Percentiles rank a stretch among this genome's conserved stretches.
These are phyloP conservation scores for Rallus crepitans DNA, from an alignment of 2,797 vertebrate species.

Conservation along the genomic window DNA sequence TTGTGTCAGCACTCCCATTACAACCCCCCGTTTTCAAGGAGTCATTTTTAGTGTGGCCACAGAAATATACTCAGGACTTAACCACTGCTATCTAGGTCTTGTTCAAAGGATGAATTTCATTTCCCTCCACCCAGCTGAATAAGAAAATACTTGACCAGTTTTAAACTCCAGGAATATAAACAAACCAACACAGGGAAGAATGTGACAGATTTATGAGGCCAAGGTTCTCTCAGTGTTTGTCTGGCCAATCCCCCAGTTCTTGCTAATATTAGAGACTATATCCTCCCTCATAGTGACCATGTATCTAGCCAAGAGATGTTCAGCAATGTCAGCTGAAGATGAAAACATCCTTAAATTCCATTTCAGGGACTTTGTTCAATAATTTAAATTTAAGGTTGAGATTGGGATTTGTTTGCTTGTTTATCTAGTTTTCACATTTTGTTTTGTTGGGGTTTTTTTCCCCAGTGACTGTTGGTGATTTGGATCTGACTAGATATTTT, in stretches of 20 bases:
- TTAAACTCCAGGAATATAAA: neutral
- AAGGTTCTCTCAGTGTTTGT: neutral
- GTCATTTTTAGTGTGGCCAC: slow-evolving; percentile 46
- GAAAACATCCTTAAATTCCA: neutral
- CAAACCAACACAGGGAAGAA: neutral
- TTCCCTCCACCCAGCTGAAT: neutral
- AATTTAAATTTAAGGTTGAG: neutral
- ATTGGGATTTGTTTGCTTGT: neutral
- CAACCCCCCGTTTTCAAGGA: slow-evolving; percentile 38
- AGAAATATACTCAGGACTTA: slow-evolving; percentile 31
- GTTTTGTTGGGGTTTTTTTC: neutral
- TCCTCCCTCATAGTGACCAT: neutral
- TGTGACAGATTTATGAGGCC: neutral
- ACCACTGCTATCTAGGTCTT: slow-evolving; percentile 13
- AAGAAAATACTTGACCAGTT: neutral
- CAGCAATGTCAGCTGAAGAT: neutral
- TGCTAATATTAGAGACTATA: neutral
- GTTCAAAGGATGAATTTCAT: slow-evolving; percentile 6
- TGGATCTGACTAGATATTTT: neutral
- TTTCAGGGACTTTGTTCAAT: neutral
- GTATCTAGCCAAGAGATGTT: neutral
- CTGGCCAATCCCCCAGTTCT: neutral
- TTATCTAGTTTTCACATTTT: neutral
- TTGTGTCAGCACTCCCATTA: slow-evolving; percentile 69
- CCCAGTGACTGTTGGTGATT: neutral